A percentile compares a stretch with the other conserved stretches of the same genome.
Evolutionary conservation across 2,113 vertebrate species (phyloP).

Genomic region (Protobothrops mucrosquamatus): DNA sequence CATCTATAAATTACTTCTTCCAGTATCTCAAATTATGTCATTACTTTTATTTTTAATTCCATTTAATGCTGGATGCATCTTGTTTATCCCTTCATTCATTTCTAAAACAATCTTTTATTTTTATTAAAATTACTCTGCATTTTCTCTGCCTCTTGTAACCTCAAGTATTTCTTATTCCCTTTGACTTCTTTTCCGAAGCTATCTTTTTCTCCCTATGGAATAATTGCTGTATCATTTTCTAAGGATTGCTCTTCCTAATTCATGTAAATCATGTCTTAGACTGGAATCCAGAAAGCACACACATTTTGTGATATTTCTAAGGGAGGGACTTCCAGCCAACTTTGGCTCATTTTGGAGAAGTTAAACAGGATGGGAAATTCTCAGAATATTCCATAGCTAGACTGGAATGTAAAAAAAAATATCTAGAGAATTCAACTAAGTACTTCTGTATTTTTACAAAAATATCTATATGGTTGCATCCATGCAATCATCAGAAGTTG

Average conservation of each 20-base stretch:
- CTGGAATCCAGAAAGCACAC: neutral
- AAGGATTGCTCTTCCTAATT: too few species aligned
- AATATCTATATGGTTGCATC: too few species aligned
- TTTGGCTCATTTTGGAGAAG: too few species aligned
- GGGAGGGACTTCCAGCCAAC: too few species aligned
- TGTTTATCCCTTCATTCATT: neutral
- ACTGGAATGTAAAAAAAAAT: too few species aligned
- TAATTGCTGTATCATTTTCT: too few species aligned
- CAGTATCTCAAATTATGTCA: neutral
- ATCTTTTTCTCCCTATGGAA: neutral
- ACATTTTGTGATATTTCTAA: neutral
- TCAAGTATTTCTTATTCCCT: neutral
- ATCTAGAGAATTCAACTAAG: too few species aligned
- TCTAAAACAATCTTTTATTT: neutral
- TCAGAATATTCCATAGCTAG: too few species aligned
- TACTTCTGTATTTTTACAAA: too few species aligned
- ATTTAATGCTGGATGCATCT: neutral
- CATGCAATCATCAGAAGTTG: too few species aligned
- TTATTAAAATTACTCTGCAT: neutral
- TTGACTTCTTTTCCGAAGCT: neutral
- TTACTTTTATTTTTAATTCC: neutral
- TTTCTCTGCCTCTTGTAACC: neutral
- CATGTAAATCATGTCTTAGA: neutral
- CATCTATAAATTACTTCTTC: neutral
- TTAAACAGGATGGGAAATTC: too few species aligned